Base-by-base conservation (phyloP, 2,113 vertebrate species). In the Carassius carassius region DNA sequence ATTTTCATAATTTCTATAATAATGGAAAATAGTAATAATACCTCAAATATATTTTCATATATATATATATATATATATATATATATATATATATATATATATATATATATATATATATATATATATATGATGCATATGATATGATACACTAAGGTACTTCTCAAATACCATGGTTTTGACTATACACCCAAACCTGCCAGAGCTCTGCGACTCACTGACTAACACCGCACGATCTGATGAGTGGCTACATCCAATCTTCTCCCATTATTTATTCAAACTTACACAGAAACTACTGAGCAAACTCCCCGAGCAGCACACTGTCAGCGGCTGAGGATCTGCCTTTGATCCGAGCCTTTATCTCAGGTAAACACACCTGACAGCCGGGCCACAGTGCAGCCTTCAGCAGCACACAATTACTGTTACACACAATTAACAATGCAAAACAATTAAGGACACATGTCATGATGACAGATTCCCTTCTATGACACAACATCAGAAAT, bases 381-480 rank as follows among this genome's bases (percentile, higher is more conserved):
- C 4, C 32, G 23, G 35, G 25, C 58, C n/a, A 70, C 12, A 3
- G 25, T 23, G 29, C 70, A 11, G 17, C 47, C 58, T 51, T 47
- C 41, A 65, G 56, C 67, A 9, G 35, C 41, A 7, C 0, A 3
- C 9, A 81, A 73, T 49, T 35, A 85, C 58, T 13, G 41, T 29
- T 54, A n/a, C n/a, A n/a, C n/a, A n/a, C n/a, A n/a, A n/a, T n/a
- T 44, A 84, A 88, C 81, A 86, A 86, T 85, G 82, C 78, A 7
- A 81, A 70, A 86, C 81, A 70, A 88, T 80, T 60, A 54, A 80
- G 21, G 17, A 10, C 60, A 16, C 25, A 62, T 47, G 16, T 65
- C 70, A 74, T 74, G 80, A 63, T 47, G 13, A 54, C 41, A 74
- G 58, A 86, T 65, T 44, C 47, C 21, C n/a, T 25, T 60, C 58